Base-by-base conservation (phyloP, 2,113 vertebrate species). In the Asarcornis scutulata region DNA sequence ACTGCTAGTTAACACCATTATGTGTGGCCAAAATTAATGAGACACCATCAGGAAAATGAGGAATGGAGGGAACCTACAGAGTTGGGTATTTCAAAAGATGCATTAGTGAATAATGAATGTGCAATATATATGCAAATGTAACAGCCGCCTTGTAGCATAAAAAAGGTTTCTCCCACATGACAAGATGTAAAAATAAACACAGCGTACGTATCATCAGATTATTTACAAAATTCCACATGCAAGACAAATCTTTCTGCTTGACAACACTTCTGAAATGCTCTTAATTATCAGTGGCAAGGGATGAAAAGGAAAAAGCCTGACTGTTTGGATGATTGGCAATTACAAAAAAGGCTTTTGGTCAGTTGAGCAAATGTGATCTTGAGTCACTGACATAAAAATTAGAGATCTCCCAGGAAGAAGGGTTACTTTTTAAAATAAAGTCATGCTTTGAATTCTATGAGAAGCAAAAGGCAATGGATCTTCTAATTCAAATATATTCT, bases 281-380 rank as follows among this genome's bases (percentile, higher is more conserved):
- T 48, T 91, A 88, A 90, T 93, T 86, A 92, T 36, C 64, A 56
- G 73, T 91, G 90, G 91, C 95, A 96, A 85, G 67, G 50, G 67
- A 89, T 84, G 83, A 93, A 94, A 94, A 95, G 48, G 87, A 77
- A 88, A 94, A 94, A 83, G 63, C 68, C 75, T 48, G 60, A 63
- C 72, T 16, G 71, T 91, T 55, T 87, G 91, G 91, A 94, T 84
- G 88, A 92, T 69, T 82, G 73, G 78, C 62, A 84, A 73, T 88
- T 72, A 84, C 53, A 69, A 84, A 76, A 91, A 80, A 79, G 34
- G 34, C 80, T 84, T 93, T 92, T 82, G 78, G 93, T 92, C 94
- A 95, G 95, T 46, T 89, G 53, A 96, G 46, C 89, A 92, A 92
- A 87, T 91, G 44, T 1, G 55, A 85, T 82, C 71, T 66, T 55